Evolutionary conservation across 2,797 vertebrate species (phyloP), one percentile per base, ranked within the genome.

Genomic region (Silurus aristotelis): DNA sequence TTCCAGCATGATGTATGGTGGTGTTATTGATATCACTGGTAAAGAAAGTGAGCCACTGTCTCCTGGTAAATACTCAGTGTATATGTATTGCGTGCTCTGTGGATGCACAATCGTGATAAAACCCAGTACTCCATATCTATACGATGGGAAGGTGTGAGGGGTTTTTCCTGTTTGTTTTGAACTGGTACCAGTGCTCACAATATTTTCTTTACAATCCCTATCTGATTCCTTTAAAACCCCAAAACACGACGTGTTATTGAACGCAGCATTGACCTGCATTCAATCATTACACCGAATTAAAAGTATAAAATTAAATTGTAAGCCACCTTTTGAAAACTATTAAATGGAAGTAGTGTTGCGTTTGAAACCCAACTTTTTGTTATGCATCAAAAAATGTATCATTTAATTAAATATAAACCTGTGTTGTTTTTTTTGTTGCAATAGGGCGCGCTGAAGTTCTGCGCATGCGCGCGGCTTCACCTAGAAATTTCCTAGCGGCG

Each of bases 401-500:
- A 52, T 52, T 52, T 7, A 52, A 52, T 10, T 10, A 10, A 52
- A 52, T 52, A 52, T 52, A 52, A 52, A 52, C 48, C 10, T 52
- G 48, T 52, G 6, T 3, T 6, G 48, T 52, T 52, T 52, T 52
- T 52, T 52, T 52, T 13, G 80, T 20, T 27, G 38, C 27, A 64
- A 75, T n/a, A 31, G 38, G 71, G 82, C 82, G 58, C 58, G 56
- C 38, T 27, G 43, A 14, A 6, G 5, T 48, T 72, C 22, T 63
- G 82, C 82, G 82, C 82, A 83, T 66, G 82, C 82, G 82, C 61
- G 60, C 0, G 4, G 46, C 38, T 31, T 52, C 78, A 31, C 38
- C 70, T 64, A 83, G 71, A 27, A 63, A 63, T 83, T 83, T 64
- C 82, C 27, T 43, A 48, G 14, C 6, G 52, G 60, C 71, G 5